Percentiles rank a stretch among this genome's conserved stretches.
Evolutionary conservation across 2,797 vertebrate species (phyloP).

Genomic region (Buceros bicornis): DNA sequence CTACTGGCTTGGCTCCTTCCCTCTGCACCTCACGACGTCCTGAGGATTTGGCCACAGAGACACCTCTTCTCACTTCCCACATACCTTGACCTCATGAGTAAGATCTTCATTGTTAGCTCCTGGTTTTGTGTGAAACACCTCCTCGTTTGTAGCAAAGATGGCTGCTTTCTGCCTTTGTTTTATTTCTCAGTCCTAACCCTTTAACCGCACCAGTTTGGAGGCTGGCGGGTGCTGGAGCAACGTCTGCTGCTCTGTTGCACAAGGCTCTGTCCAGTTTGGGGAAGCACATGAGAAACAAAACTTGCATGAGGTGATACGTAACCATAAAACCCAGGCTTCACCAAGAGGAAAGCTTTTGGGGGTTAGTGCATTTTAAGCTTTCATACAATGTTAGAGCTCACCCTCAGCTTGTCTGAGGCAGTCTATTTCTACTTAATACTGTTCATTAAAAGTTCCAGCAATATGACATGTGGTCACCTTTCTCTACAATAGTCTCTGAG

Average conservation of each 20-base stretch:
- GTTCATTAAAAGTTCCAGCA: not conserved
- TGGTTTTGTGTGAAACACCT: not conserved
- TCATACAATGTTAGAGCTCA: accelerated
- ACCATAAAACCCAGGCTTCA: not conserved
- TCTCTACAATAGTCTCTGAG: not conserved
- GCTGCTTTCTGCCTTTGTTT: not conserved
- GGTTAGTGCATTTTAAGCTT: not conserved
- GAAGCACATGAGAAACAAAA: not conserved
- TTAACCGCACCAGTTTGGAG: accelerated
- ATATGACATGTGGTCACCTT: accelerated
- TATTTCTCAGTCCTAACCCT: not conserved
- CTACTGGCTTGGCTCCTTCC: not conserved
- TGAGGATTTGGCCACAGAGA: not conserved
- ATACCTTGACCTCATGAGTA: not conserved
- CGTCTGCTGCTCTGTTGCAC: not conserved
- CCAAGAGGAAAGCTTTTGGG: not conserved
- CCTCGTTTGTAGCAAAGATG: not conserved
- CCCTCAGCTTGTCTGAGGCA: not conserved
- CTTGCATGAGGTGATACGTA: accelerated
- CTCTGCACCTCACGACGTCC: not conserved
- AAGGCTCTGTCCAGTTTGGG: not conserved
- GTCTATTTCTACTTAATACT: not conserved
- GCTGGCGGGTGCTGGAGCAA: not conserved
- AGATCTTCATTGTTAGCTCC: not conserved
- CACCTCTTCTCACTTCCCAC: not conserved